These are phyloP conservation scores for Pitta sordida DNA, from an alignment of 2,113 vertebrate genomes.

Conservation along the genomic window DNA sequence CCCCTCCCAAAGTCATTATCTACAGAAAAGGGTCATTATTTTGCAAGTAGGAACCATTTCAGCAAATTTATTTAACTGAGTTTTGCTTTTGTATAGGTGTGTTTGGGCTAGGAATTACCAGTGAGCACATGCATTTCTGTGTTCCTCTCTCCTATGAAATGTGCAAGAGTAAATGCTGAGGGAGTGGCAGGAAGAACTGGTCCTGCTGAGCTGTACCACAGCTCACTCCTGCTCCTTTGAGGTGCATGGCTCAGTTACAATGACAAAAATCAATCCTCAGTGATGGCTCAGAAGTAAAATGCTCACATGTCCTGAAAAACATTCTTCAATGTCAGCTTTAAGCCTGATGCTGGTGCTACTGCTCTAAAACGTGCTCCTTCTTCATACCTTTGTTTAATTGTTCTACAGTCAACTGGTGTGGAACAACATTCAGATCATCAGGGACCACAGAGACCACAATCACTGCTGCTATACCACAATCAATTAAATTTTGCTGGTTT, in stretches of 20 bases:
- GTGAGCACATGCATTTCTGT: neutral
- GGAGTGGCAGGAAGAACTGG: neutral
- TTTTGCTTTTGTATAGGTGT: neutral
- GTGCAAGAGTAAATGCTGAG: neutral
- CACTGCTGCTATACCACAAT: neutral
- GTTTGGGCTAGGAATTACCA: neutral
- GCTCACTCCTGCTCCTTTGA: neutral
- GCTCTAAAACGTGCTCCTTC: fast-evolving
- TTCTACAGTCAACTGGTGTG: neutral
- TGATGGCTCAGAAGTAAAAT: neutral
- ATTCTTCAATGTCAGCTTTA: neutral
- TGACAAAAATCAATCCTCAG: neutral
- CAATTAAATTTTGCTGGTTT: neutral
- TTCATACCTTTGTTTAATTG: neutral
- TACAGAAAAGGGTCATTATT: neutral
- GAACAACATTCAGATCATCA: neutral
- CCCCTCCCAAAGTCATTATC: neutral
- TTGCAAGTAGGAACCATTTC: neutral
- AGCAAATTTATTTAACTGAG: neutral
- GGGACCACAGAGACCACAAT: neutral
- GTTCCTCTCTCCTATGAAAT: neutral
- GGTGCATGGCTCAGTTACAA: neutral
- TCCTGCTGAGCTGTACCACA: neutral
- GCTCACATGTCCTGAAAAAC: neutral
- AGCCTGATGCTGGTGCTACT: neutral